Evolutionary conservation across 2,113 vertebrate species (phyloP).

Genomic region (Sander lucioperca): DNA sequence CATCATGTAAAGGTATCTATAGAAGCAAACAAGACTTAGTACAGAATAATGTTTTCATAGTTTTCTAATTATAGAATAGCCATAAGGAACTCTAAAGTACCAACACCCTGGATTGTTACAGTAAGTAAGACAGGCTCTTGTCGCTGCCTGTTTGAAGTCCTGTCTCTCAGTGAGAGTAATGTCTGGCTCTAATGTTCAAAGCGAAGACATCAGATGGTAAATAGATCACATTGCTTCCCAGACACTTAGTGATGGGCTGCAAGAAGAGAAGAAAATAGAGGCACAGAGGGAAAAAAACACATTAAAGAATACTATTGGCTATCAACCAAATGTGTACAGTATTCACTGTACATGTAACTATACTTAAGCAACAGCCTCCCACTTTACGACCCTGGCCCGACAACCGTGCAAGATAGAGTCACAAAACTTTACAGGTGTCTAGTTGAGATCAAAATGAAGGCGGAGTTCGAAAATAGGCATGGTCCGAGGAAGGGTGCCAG

Average conservation of each 20-base stretch:
- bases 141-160: constrained; percentile 41
- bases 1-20: neutral
- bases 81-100: neutral
- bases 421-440: too few species aligned
- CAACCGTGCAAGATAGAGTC: too few species aligned
- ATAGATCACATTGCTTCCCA: neutral
- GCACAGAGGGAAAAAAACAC: neutral
- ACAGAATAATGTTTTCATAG: neutral
- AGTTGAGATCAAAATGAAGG: too few species aligned
- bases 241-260: neutral
- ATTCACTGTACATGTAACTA: too few species aligned
- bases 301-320: neutral
- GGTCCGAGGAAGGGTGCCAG: too few species aligned
- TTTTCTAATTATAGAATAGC: constrained; percentile 14
- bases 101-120: neutral
- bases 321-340: neutral
- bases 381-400: too few species aligned
- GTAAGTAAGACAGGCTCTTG: neutral
- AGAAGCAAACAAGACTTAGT: neutral
- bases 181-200: constrained; percentile 42
- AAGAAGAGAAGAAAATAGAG: neutral
- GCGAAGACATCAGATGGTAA: constrained; percentile 9
- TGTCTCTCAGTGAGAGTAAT: constrained; percentile 27
- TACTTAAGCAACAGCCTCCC: too few species aligned
- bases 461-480: too few species aligned